A percentile compares a stretch with the other conserved stretches of the same genome.
phyloP scores from a whole-genome alignment of 2,797 vertebrate species.

The Thalassophryne amazonica region DNA sequence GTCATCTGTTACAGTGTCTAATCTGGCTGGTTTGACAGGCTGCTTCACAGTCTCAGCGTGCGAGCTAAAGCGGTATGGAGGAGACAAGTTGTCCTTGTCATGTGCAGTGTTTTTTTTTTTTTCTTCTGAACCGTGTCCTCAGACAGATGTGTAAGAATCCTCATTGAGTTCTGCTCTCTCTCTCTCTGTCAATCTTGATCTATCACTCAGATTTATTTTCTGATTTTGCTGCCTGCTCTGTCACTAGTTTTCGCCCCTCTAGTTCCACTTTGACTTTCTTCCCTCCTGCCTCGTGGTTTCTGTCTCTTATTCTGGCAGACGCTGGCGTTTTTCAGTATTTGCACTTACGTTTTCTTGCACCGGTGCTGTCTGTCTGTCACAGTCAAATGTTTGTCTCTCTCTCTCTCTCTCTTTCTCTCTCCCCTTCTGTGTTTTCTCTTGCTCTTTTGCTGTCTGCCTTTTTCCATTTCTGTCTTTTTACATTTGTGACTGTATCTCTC shows the following conservation, averaged over 20 bases:
- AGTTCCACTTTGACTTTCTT: slow-evolving; percentile 45
- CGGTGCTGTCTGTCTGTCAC: slow-evolving; percentile 30
- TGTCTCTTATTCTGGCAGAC: slow-evolving; percentile 8
- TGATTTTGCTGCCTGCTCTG: slow-evolving; percentile 20
- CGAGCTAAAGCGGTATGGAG: slow-evolving; percentile 21
- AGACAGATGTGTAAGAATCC: slow-evolving; percentile 36
- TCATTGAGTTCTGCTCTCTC: slow-evolving; percentile 45
- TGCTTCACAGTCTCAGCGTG: slow-evolving; percentile 22
- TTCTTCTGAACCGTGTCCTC: slow-evolving; percentile 35
- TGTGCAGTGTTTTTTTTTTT: slow-evolving; percentile 30
- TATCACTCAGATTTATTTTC: slow-evolving; percentile 18
- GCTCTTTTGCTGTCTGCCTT: slow-evolving; percentile 24
- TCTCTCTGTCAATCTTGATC: slow-evolving; percentile 30
- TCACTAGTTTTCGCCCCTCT: slow-evolving; percentile 34
- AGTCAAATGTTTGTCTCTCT: slow-evolving; percentile 42
- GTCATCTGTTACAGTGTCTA: slow-evolving; percentile 39
- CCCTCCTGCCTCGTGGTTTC: slow-evolving; percentile 4
- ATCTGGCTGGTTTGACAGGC: slow-evolving; percentile 25
- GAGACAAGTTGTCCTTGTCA: slow-evolving; percentile 59
- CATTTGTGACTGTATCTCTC: slow-evolving; percentile 18
- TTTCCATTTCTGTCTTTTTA: slow-evolving; percentile 33
- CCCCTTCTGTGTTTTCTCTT: slow-evolving; percentile 43
- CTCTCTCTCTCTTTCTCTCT: slow-evolving; percentile 20
- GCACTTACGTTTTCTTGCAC: slow-evolving; percentile 32
- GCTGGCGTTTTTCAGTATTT: slow-evolving; percentile 44